phyloP scores from a whole-genome alignment of 2,797 vertebrate genomes.

The Crypturellus tataupa region DNA sequence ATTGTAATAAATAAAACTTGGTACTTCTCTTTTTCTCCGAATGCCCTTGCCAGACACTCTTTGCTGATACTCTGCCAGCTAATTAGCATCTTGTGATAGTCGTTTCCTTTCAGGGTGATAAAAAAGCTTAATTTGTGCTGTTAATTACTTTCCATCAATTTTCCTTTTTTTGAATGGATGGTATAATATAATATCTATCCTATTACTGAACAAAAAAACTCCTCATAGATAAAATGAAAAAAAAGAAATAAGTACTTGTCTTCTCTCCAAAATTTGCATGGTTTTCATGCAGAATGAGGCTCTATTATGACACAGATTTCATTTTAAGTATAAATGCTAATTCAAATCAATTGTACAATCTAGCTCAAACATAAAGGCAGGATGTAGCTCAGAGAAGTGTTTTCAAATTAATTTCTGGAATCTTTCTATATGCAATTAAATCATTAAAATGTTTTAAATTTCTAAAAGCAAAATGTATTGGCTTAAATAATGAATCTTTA shows the following conservation, averaged over 20 bases:
- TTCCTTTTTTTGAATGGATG: not conserved
- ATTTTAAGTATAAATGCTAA: slow-evolving; percentile 3
- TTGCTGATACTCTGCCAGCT: slow-evolving; percentile 9
- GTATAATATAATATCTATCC: not conserved
- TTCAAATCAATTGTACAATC: slow-evolving; percentile 10
- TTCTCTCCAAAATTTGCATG: not conserved
- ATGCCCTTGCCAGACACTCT: not conserved
- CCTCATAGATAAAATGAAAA: not conserved
- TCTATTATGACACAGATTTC: not conserved
- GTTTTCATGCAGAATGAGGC: not conserved
- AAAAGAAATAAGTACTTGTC: not conserved
- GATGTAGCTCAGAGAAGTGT: not conserved
- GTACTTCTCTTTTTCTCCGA: not conserved
- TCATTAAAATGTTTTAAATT: not conserved
- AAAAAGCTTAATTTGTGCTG: slow-evolving; percentile 41
- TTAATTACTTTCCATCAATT: slow-evolving; percentile 54
- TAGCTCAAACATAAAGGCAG: not conserved
- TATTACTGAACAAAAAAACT: not conserved
- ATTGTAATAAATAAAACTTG: not conserved
- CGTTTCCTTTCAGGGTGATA: not conserved
- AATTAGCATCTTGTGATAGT: slow-evolving; percentile 35
- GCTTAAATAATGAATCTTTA: not conserved
- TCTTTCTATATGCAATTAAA: not conserved
- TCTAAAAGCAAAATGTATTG: not conserved
- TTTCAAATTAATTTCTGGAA: slow-evolving; percentile 16